These are phyloP conservation scores for Acronicta aceris DNA, from an alignment of 2,888 invertebrate species.

Conservation along the genomic window DNA sequence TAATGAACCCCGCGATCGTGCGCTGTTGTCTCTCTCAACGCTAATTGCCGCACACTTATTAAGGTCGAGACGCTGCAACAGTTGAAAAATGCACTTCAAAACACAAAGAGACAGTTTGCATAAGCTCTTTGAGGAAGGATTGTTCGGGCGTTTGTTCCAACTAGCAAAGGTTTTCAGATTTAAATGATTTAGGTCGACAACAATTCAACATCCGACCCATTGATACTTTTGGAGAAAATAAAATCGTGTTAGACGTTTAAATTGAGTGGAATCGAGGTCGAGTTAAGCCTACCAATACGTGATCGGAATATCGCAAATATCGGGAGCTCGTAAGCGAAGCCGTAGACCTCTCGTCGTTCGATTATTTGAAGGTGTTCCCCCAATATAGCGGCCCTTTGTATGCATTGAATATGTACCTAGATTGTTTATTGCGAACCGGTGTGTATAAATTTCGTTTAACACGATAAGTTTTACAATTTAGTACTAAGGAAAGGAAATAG, in stretches of 20 bases:
- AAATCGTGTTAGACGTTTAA: conserved; percentile 70
- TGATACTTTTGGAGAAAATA: conserved; percentile 63
- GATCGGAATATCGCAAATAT: conserved; percentile 64
- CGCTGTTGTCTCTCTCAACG: conserved; percentile 69
- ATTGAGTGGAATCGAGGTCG: conserved; percentile 72
- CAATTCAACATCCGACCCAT: conserved; percentile 48
- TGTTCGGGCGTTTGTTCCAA: conserved; percentile 40
- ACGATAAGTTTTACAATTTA: conserved; percentile 40
- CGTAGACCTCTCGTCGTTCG: conserved; percentile 51
- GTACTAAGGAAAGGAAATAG: background rate
- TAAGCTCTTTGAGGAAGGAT: conserved; percentile 41
- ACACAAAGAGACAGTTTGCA: conserved; percentile 54
- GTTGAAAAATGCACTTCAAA: conserved; percentile 70
- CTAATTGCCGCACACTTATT: conserved; percentile 79
- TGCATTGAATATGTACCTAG: conserved; percentile 59
- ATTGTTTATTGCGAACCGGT: conserved; percentile 60
- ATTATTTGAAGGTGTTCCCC: conserved; percentile 63
- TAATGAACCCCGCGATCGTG: conserved; percentile 70
- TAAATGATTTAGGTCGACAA: conserved; percentile 33
- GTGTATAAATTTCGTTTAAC: conserved; percentile 55
- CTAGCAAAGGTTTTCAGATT: conserved; percentile 32
- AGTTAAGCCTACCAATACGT: conserved; percentile 65
- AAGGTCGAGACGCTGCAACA: conserved; percentile 71
- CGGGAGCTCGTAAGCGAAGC: conserved; percentile 45
- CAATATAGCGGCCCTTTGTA: conserved; percentile 61